A percentile compares a stretch with the other conserved stretches of the same genome.
Conservation (phyloP, 2,113 vertebrate genomes). For the Callipepla californica region DNA sequence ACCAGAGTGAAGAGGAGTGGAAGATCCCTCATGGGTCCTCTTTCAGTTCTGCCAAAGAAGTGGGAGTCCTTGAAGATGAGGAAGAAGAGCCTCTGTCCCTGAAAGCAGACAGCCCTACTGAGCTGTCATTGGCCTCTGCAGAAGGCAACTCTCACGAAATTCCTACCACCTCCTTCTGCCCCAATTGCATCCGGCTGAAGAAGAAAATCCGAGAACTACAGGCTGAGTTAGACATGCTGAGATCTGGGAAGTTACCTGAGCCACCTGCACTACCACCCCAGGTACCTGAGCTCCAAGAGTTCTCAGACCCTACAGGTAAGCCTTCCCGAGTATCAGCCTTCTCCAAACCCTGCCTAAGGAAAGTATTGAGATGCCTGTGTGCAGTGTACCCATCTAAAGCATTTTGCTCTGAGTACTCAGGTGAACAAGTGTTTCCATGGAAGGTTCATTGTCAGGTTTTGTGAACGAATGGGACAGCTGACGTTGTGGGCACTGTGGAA, state of each 20-base stretch:
- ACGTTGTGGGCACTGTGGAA: conserved; percentile 23
- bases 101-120: conserved; percentile 85
- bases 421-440: background rate
- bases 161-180: conserved; percentile 93
- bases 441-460: conserved; percentile 31
- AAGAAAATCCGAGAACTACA: conserved; percentile 93
- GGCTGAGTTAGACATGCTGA: conserved; percentile 89
- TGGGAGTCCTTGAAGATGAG: conserved; percentile 75
- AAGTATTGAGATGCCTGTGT: conserved; percentile 44
- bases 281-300: conserved; percentile 86
- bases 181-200: conserved; percentile 93
- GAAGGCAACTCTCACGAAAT: conserved; percentile 78
- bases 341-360: conserved; percentile 67
- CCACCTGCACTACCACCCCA: conserved; percentile 75
- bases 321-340: conserved; percentile 51
- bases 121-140: conserved; percentile 73
- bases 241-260: conserved; percentile 82
- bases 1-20: conserved; percentile 74
- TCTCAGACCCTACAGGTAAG: conserved; percentile 91
- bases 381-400: conserved; percentile 23
- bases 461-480: conserved; percentile 17
- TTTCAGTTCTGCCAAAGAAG: conserved; percentile 71
- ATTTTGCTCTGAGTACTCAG: conserved; percentile 24
- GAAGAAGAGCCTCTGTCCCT: conserved; percentile 79
- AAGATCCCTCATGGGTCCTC: conserved; percentile 70